phyloP scores from a whole-genome alignment of 2,888 invertebrate genomes.

The Arctia plantaginis region DNA sequence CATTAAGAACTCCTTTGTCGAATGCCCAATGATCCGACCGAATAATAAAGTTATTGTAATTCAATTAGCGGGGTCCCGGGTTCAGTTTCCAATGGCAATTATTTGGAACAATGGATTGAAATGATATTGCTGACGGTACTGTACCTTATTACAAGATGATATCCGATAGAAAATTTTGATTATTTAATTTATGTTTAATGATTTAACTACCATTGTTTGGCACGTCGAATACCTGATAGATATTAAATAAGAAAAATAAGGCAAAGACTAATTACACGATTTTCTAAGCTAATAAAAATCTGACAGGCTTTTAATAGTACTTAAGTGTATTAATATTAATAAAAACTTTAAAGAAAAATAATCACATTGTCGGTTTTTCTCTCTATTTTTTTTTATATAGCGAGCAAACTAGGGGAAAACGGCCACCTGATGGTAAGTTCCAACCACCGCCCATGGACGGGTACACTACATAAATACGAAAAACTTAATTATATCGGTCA shows the following conservation, averaged over 20 bases:
- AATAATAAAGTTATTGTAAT: slow-evolving; percentile 64
- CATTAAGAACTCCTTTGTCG: slow-evolving; percentile 46
- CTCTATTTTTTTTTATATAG: too few species aligned
- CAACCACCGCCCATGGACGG: too few species aligned
- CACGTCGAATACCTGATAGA: too few species aligned
- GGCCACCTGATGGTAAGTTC: too few species aligned
- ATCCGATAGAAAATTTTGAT: slow-evolving; percentile 20
- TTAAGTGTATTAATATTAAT: not conserved
- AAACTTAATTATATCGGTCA: too few species aligned
- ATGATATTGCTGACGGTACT: slow-evolving; percentile 47
- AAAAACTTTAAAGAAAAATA: too few species aligned
- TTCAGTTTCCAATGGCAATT: slow-evolving; percentile 60
- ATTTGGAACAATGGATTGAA: slow-evolving; percentile 57
- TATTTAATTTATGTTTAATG: slow-evolving; percentile 10
- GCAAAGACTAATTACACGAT: too few species aligned
- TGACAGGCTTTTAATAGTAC: not conserved
- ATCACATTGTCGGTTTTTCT: too few species aligned
- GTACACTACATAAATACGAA: too few species aligned
- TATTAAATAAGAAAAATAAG: not conserved
- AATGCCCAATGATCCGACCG: slow-evolving; percentile 44
- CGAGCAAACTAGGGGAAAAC: too few species aligned
- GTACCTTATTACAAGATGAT: slow-evolving; percentile 16
- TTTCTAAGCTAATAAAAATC: not conserved
- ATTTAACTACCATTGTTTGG: not conserved
- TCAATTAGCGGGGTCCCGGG: slow-evolving; percentile 57